Conservation (phyloP, 2,888 invertebrate genomes). For the Trichogramma evanescens region DNA sequence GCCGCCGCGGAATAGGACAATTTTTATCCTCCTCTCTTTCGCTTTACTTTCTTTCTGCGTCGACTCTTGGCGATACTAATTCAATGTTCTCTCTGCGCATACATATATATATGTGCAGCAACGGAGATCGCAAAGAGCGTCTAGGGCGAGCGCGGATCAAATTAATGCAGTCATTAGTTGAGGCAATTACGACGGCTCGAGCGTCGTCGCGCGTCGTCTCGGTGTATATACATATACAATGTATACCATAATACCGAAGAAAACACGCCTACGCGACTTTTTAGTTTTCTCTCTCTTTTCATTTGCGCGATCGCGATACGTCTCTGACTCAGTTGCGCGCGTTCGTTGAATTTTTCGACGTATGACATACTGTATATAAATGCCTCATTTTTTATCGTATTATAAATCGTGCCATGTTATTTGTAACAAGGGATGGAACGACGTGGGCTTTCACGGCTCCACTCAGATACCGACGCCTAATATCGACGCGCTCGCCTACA, state of each 20-base stretch:
- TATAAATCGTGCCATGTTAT: neutral
- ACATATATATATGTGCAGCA: neutral
- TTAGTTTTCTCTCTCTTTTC: neutral
- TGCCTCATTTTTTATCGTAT: neutral
- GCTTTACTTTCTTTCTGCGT: neutral
- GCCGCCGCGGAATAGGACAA: slow-evolving; percentile 8
- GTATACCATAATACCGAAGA: slow-evolving; percentile 28
- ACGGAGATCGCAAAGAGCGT: neutral
- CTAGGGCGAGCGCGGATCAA: slow-evolving; percentile 27
- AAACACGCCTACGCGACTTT: slow-evolving; percentile 1
- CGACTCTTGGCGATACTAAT: slow-evolving; percentile 25
- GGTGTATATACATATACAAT: no score
- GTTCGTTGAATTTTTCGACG: neutral
- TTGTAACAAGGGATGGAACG: slow-evolving; percentile 72
- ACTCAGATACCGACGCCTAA: slow-evolving; percentile 85
- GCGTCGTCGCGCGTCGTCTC: slow-evolving; percentile 20
- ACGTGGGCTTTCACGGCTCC: slow-evolving; percentile 84
- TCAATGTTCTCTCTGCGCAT: slow-evolving; percentile 28
- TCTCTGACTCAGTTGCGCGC: neutral
- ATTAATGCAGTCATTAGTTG: slow-evolving; percentile 40
- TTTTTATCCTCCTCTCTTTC: slow-evolving; percentile 15
- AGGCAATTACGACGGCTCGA: slow-evolving; percentile 41
- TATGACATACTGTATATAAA: neutral
- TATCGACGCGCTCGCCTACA: slow-evolving; percentile 77
- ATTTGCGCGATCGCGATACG: neutral